Evolutionary conservation across 2,888 invertebrate genomes (phyloP), one percentile per base, ranked within the genome.

Genomic region (Eupithecia insigniata): DNA sequence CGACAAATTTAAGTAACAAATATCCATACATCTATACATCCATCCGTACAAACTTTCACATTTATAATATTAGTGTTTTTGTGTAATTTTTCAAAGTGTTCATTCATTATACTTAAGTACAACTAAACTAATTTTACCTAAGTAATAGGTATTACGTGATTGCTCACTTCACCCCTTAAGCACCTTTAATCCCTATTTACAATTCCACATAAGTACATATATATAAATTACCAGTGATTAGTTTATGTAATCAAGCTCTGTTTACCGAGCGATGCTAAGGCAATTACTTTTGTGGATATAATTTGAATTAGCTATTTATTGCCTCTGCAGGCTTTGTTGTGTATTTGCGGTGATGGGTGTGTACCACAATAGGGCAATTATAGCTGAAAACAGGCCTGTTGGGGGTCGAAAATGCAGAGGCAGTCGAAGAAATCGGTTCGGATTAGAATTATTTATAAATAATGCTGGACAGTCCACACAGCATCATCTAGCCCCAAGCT

Each of bases 221-320:
- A 68, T 61, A 69, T 62, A 58, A 30, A 74, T 71, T 74, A 71
- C 58, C 71, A 39, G 67, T 69, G 74, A 71, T 74, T 71, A 74
- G 74, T 74, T 69, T 69, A 60, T 39, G 68, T 66, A 72, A 75
- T 75, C 67, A 68, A 66, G 67, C 51, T 32, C 61, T 75, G 55
- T 55, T 70, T 70, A 67, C 71, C 51, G 67, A 72, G 70, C 68
- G 30, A 69, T 66, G 65, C 65, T 69, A 69, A 43, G 69, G 67
- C 71, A 71, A 75, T 73, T 73, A 66, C 71, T 69, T 71, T 76
- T 73, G 71, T 69, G 71, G 69, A 71, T 71, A 76, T 71, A 73
- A 73, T 71, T 75, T 70, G 75, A 75, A 76, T 76, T 76, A 73
- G 67, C 68, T 58, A 75, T 72, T 71, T 71, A 76, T 73, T 76